phyloP scores from a whole-genome alignment of 2,888 invertebrate species.

The Escarpia spicata region DNA sequence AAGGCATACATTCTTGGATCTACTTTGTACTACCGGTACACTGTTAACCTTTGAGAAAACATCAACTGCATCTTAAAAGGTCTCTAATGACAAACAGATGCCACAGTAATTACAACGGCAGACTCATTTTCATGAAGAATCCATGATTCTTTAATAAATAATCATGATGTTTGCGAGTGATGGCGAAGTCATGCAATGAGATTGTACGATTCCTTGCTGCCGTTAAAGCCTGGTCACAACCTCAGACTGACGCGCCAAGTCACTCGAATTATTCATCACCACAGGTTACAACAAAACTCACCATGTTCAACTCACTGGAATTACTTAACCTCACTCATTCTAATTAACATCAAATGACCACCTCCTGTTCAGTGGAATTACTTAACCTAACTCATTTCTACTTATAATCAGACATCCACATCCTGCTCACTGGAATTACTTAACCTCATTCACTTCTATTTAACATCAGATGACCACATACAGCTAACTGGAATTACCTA shows the following conservation, averaged over 20 bases:
- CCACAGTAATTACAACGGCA: neutral
- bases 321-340: too few relatives aligned
- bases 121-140: conserved; percentile 3
- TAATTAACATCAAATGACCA: too few relatives aligned
- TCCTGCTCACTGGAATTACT: too few relatives aligned
- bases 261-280: neutral
- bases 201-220: neutral
- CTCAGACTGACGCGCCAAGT: neutral
- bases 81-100: neutral
- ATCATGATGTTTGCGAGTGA: neutral
- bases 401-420: too few relatives aligned
- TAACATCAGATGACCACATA: too few relatives aligned
- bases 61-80: neutral
- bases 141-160: conserved; percentile 12
- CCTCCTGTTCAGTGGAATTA: too few relatives aligned
- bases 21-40: neutral
- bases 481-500: too few relatives aligned
- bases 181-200: neutral
- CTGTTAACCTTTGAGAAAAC: neutral
- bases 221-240: neutral
- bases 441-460: too few relatives aligned
- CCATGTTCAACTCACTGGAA: too few relatives aligned
- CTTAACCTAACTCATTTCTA: too few relatives aligned
- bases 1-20: neutral
- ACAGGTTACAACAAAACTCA: too few relatives aligned